A percentile compares a stretch with the other conserved stretches of the same genome.
phyloP scores from a whole-genome alignment of 1,140 invertebrate species.

The Nasonia vitripennis region DNA sequence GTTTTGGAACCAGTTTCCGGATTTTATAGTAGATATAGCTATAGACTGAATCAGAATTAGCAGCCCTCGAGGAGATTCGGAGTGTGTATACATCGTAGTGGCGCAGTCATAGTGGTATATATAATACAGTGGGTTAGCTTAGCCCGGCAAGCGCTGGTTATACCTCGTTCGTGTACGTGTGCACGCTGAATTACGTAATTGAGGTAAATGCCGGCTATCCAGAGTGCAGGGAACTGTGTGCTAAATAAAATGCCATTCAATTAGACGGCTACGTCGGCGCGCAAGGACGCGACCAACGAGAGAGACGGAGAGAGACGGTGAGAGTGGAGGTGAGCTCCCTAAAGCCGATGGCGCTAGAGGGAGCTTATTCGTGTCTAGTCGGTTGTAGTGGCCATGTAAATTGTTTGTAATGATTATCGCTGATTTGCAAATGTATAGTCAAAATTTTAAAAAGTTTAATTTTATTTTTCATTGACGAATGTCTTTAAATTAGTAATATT shows the following conservation, averaged over 20 bases:
- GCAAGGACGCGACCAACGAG: neutral
- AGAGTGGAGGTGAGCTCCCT: neutral
- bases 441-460: no score
- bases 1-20: neutral
- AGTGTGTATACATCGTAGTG: neutral
- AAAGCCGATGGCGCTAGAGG: neutral
- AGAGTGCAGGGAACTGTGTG: constrained; percentile 68
- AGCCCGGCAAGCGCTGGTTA: neutral
- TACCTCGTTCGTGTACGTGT: constrained; percentile 53
- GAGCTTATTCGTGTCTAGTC: no score
- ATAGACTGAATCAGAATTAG: constrained; percentile 6
- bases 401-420: no score
- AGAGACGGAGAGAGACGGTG: no score
- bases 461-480: no score
- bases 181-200: constrained; percentile 71
- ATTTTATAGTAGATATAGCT: neutral
- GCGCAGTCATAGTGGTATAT: constrained; percentile 43
- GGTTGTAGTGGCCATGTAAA: no score
- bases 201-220: constrained; percentile 69
- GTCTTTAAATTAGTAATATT: no score
- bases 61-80: neutral
- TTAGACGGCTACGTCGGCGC: neutral
- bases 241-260: constrained; percentile 71
- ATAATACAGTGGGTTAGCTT: constrained; percentile 22
- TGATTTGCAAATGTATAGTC: no score